Evolutionary conservation across 1,140 invertebrate genomes (phyloP).

Genomic region (Frieseomelitta varia): DNA sequence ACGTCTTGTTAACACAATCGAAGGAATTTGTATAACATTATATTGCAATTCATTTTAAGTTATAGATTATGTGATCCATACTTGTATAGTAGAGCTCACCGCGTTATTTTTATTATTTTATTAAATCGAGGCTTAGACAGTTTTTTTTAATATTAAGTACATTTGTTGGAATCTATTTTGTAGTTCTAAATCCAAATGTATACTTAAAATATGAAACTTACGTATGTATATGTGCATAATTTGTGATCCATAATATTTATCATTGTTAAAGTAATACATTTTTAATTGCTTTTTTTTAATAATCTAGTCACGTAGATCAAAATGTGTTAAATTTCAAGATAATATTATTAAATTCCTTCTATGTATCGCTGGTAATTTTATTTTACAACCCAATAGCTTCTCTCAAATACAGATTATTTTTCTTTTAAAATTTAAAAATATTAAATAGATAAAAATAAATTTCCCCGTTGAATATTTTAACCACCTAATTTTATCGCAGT

Average conservation of each 20-base stretch:
- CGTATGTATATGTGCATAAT: conserved; percentile 67
- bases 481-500: background rate
- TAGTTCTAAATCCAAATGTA: conserved; percentile 59
- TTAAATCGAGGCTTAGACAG: conserved; percentile 41
- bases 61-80: conserved; percentile 31
- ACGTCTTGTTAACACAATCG: conserved; percentile 42
- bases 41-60: conserved; percentile 31
- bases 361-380: conserved; percentile 66
- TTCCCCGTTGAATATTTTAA: background rate
- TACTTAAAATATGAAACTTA: conserved; percentile 63
- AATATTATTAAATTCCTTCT: conserved; percentile 78
- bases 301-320: conserved; percentile 79
- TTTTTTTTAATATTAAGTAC: conserved; percentile 49
- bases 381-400: conserved; percentile 37
- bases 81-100: conserved; percentile 34
- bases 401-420: background rate
- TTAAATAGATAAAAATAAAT: background rate
- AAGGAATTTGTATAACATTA: conserved; percentile 58
- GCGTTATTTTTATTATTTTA: conserved; percentile 36
- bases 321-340: conserved; percentile 76
- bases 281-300: conserved; percentile 76
- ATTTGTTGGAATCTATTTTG: conserved; percentile 52
- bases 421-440: background rate
- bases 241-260: conserved; percentile 76
- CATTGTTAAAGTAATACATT: conserved; percentile 71